Conservation (phyloP, 2,113 vertebrate genomes). For the Nesogale talazaci region DNA sequence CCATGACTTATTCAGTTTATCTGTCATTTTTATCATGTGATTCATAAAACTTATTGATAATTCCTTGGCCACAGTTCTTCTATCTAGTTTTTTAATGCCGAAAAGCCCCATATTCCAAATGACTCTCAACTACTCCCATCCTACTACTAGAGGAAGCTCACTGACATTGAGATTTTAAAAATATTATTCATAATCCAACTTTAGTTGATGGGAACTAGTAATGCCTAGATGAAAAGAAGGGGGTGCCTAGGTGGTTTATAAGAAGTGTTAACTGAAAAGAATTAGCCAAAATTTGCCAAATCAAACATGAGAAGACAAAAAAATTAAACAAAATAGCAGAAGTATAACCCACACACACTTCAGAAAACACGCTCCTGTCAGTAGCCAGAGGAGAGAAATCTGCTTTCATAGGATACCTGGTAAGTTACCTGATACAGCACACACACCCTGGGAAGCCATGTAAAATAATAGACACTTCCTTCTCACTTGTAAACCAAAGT, state of each 20-base stretch:
- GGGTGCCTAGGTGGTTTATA: too few relatives aligned
- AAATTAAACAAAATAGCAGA: neutral
- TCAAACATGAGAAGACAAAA: neutral
- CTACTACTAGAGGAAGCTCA: neutral
- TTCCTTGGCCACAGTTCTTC: neutral
- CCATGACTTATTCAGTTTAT: neutral
- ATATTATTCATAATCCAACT: slow-evolving; percentile 2
- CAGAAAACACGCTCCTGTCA: neutral
- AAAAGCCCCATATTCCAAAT: neutral
- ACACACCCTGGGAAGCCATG: too few relatives aligned
- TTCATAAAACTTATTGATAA: neutral
- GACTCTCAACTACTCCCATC: neutral
- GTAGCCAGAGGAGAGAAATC: slow-evolving; percentile 3
- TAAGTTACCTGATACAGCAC: too few relatives aligned
- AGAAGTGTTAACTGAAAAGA: neutral
- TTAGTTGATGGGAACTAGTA: slow-evolving; percentile 23
- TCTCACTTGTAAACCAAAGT: too few relatives aligned
- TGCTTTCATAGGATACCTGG: neutral
- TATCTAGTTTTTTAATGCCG: too few relatives aligned
- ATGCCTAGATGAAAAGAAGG: neutral
- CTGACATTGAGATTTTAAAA: neutral
- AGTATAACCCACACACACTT: neutral
- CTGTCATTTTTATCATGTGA: neutral
- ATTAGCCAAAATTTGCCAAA: neutral
- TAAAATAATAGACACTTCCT: too few relatives aligned